Evolutionary conservation across 2,797 vertebrate genomes (phyloP).

Genomic region (Danio aesculapii): DNA sequence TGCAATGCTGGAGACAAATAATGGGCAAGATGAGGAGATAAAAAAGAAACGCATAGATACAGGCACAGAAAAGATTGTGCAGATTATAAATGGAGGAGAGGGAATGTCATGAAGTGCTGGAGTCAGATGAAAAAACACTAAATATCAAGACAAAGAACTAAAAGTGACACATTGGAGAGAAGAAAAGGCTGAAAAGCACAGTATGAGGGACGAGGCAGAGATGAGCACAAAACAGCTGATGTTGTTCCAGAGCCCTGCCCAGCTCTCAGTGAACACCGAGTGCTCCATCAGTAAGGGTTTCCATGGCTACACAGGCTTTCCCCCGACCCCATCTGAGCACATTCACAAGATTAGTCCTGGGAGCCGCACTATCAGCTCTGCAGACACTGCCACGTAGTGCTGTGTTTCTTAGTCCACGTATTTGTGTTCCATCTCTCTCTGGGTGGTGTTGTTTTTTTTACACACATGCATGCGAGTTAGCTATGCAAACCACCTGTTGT

Average conservation of each 20-base stretch:
- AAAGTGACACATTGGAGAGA: background rate
- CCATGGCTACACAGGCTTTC: conserved; percentile 75
- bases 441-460: background rate
- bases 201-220: conserved; percentile 40
- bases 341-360: conserved; percentile 78
- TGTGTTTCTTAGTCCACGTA: conserved; percentile 53
- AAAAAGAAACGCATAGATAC: conserved; percentile 15
- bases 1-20: conserved; percentile 6
- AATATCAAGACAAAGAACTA: background rate
- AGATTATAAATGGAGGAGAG: background rate
- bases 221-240: conserved; percentile 56
- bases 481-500: too few relatives aligned
- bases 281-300: conserved; percentile 76
- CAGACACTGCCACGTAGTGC: conserved; percentile 75
- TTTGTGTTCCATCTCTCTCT: conserved; percentile 26
- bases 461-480: background rate
- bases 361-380: conserved; percentile 78
- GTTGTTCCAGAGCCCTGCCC: conserved; percentile 65
- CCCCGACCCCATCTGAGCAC: conserved; percentile 76
- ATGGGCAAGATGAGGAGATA: conserved; percentile 7
- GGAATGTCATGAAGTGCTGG: background rate
- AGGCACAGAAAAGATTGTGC: background rate
- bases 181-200: conserved; percentile 36
- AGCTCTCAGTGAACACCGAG: conserved; percentile 65
- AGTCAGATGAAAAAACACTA: too few relatives aligned